Base-by-base conservation (phyloP, 2,113 vertebrate genomes). In the Equus przewalskii region DNA sequence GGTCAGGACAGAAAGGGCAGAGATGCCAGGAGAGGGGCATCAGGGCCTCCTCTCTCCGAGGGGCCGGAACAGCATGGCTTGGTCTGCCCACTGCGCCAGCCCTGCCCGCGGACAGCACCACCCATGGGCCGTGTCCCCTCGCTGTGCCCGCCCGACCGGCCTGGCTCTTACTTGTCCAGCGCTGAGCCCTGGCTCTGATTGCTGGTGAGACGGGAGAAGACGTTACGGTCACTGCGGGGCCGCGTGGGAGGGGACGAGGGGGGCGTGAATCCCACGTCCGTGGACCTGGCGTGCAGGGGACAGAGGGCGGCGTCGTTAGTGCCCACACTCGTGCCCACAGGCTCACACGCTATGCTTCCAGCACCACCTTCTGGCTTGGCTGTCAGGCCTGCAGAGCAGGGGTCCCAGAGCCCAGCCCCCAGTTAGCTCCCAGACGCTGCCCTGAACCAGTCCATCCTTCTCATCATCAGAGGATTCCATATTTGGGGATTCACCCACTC, bases 121-220 rank as follows among this genome's bases (percentile, higher is more conserved):
- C 28, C 44, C 21, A 3, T 58, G 0, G 30, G 10, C 58, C 72
- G 62, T 21, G 22, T 4, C 30, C 94, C 26, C 46, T 7, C 3
- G 1, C 2, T 0, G 7, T 12, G 3, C 82, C 95, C 46, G 54
- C 41, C 84, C 65, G 5, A 26, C 46, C 15, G 1, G 7, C 81
- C 0, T 1, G 96, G 88, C 97, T 92, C 99, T 99, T 98, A 99
- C 99, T 99, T 99, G 99, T 99, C 99, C 98, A 99, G 98, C 8
- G 99, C 99, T 16, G 99, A 99, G 7, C 99, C 99, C 98, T 99
- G 99, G 97, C 99, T 99, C 99, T 99, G 99, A 97, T 99, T 99
- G 98, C 99, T 99, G 26, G 99, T 99, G 76, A 99, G 99, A 33
- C 99, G 99, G 44, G 99, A 99, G 98, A 99, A 99, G 97, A 99